Evolutionary conservation across 1,140 invertebrate species (phyloP).

Genomic region (Habropoda laboriosa): DNA sequence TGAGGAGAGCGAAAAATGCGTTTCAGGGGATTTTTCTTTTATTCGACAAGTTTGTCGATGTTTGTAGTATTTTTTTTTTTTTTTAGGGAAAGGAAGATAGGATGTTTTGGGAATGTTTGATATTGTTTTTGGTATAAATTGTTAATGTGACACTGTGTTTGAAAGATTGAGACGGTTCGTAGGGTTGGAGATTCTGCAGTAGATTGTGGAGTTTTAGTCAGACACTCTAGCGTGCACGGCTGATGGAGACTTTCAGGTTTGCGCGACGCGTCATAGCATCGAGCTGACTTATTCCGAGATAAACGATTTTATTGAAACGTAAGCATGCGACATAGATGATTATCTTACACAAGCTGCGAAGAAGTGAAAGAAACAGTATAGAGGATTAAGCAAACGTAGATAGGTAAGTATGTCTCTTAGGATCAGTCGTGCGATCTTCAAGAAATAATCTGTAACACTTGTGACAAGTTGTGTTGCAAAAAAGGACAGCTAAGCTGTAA

Average conservation of each 20-base stretch:
- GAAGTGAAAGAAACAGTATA: neutral
- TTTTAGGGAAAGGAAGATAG: neutral
- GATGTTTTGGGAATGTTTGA: too few species aligned
- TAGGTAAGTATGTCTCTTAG: neutral
- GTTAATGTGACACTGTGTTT: too few species aligned
- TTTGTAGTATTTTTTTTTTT: neutral
- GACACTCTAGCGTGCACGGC: neutral
- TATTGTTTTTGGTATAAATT: too few species aligned
- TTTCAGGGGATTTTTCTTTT: too few species aligned
- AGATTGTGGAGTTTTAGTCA: neutral
- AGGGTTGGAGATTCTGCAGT: neutral
- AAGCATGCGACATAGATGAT: neutral
- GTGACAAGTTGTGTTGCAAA: neutral
- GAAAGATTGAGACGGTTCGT: too few species aligned
- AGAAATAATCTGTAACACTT: neutral
- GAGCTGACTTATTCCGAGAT: constrained; percentile 15
- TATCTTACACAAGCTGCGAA: neutral
- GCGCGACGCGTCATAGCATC: constrained; percentile 5
- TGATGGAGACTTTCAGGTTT: neutral
- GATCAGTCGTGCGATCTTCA: neutral
- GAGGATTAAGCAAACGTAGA: neutral
- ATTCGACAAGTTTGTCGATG: too few species aligned
- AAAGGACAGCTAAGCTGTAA: neutral
- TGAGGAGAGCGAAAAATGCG: too few species aligned
- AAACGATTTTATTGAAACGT: neutral